Conservation (phyloP, 2,888 invertebrate species). For the Patella pellucida region DNA sequence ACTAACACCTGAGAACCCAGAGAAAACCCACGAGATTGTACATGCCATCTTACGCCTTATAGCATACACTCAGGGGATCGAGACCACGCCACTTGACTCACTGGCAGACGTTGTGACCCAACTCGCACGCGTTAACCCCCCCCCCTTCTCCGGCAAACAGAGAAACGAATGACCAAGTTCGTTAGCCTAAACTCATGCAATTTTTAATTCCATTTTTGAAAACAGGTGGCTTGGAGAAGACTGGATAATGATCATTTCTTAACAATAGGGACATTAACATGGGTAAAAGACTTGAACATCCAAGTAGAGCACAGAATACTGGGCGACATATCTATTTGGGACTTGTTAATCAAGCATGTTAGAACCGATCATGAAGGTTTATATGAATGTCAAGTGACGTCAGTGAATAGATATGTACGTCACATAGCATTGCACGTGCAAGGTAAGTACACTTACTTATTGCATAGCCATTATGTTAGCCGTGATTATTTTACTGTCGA, state of each 20-base stretch:
- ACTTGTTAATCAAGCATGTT: conserved; percentile 35
- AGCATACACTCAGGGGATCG: too few relatives aligned
- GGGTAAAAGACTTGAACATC: conserved; percentile 38
- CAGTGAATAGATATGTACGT: conserved; percentile 34
- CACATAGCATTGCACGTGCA: conserved; percentile 32
- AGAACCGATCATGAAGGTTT: conserved; percentile 32
- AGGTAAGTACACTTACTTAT: conserved; percentile 21
- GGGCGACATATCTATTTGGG: conserved; percentile 36
- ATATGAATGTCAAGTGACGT: conserved; percentile 40
- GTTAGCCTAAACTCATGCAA: neutral
- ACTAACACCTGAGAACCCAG: too few relatives aligned
- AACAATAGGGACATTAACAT: conserved; percentile 36
- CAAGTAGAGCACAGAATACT: conserved; percentile 32
- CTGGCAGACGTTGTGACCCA: too few relatives aligned
- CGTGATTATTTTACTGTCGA: too few relatives aligned
- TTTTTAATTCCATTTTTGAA: neutral
- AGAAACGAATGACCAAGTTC: too few relatives aligned
- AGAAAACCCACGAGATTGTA: too few relatives aligned
- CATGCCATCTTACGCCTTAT: too few relatives aligned
- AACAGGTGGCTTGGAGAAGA: conserved; percentile 39
- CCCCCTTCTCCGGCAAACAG: too few relatives aligned
- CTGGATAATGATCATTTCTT: conserved; percentile 36
- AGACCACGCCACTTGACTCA: too few relatives aligned
- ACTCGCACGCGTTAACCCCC: too few relatives aligned
- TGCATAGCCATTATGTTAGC: too few relatives aligned